Conservation (phyloP, 2,888 invertebrate genomes). For the Chydorus sphaericus region DNA sequence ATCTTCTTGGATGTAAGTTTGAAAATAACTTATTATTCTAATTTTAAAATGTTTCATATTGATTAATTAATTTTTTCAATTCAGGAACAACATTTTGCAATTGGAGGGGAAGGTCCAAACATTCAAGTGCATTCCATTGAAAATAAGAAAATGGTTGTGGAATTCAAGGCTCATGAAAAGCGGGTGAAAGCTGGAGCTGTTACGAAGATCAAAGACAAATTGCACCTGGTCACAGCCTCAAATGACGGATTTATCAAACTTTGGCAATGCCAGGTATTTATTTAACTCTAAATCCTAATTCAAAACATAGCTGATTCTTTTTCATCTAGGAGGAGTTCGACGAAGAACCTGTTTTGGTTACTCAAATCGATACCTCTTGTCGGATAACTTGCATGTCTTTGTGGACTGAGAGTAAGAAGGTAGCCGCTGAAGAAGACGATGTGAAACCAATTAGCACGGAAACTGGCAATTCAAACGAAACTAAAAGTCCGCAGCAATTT, state of each 20-base stretch:
- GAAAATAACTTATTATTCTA: not conserved
- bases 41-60: not conserved
- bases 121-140: slow-evolving; percentile 29
- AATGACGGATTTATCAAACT: slow-evolving; percentile 66
- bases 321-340: slow-evolving; percentile 22
- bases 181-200: slow-evolving; percentile 51
- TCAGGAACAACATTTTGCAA: slow-evolving; percentile 41
- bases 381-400: slow-evolving; percentile 57
- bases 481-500: not conserved
- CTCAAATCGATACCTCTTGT: slow-evolving; percentile 46
- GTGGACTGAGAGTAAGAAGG: not conserved
- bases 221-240: slow-evolving; percentile 43
- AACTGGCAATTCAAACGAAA: not conserved
- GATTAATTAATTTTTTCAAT: slow-evolving; percentile 15
- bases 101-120: slow-evolving; percentile 60
- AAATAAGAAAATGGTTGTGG: slow-evolving; percentile 32
- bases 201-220: slow-evolving; percentile 28
- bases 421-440: not conserved
- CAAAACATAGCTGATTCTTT: slow-evolving; percentile 1
- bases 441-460: not conserved
- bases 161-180: slow-evolving; percentile 38
- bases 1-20: slow-evolving; percentile 44
- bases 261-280: slow-evolving; percentile 38
- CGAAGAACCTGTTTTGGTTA: slow-evolving; percentile 33
- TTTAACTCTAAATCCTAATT: not conserved